Base-by-base conservation (phyloP, 2,888 invertebrate genomes). In the Pelosia muscerda region DNA sequence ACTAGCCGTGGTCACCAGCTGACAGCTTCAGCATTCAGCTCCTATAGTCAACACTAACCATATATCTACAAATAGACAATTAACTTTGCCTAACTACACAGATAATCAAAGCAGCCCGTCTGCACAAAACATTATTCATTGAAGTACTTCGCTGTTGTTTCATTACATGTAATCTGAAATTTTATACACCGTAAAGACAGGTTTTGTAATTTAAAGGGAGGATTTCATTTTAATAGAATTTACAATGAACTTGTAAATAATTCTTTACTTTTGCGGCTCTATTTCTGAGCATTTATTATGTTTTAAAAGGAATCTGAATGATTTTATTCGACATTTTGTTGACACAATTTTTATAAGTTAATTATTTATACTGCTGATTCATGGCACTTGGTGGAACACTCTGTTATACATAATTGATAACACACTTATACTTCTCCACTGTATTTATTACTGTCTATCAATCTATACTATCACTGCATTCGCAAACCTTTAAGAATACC, bases 141-240 rank as follows among this genome's bases (percentile, higher is more conserved):
- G 66, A 42, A 23, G 66, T 62, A 60, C 65, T 56, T 56, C 22
- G n/a, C 28, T 53, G 23, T 56, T 65, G 62, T 78, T 78, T 73
- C 67, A 78, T 78, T 75, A 70, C 60, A n/a, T 73, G 62, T 78
- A 74, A 77, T 77, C 70, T 68, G 13, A 68, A 71, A 65, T 73
- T 75, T 75, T 79, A 75, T 75, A 69, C 56, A 69, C 67, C 69
- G 56, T 77, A 72, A 78, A 78, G 71, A 61, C 75, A 68, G 73
- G 54, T 76, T 72, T 67, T n/a, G 61, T 78, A 63, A 78, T 71
- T 76, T 74, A 69, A 76, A 34, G 22, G n/a, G 23, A 65, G 63
- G 59, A 65, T 70, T 69, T 61, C 26, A 70, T 68, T 69, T 38
- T 76, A 69, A 76, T 75, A 72, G 75, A 78, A 78, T 76, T 76